Evolutionary conservation across 2,113 vertebrate species (phyloP), one percentile per base, ranked within the genome.

Genomic region (Seriola quinqueradiata): DNA sequence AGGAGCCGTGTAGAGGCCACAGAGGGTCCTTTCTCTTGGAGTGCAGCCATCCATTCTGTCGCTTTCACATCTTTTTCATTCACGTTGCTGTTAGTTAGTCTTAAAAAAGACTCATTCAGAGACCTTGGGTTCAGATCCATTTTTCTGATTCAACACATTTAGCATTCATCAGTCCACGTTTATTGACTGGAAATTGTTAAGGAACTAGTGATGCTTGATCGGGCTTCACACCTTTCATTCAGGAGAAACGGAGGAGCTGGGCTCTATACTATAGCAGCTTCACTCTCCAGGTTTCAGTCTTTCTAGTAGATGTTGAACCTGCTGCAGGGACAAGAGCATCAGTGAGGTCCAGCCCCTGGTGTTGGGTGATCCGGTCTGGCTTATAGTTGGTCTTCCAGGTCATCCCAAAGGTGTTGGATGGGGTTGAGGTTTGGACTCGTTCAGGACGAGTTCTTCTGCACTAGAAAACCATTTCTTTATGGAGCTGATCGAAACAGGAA

Each of bases 81-180:
- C 12, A 34, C 25, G 0, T 0, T 7, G 5, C 32, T 46, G 55
- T 46, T 0, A 40, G 0, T 0, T 7, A 38, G 9, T 32, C 34
- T 6, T 2, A 42, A 42, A 42, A 42, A 42, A 42, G 10, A 42
- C 40, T 42, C 8, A 55, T 12, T 23, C 59, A 55, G 5, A 80
- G 55, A 72, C 46, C 46, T 48, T 48, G 46, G 17, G 46, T n/a
- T 70, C 1, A 34, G 50, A 17, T 48, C 46, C 0, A 4, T 25
- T 75, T 75, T 55, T 1, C 54, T 52, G 14, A 48, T 44, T 75
- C 58, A 69, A 0, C 2, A 5, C 46, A 16, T 48, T 48, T 16
- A 17, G 1, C 17, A 8, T 34, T 55, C 8, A 36, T 25, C 65
- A 36, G 64, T 42, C 8, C 3, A 19, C 16, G 17, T 10, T 57